Conservation (phyloP, 2,888 invertebrate genomes). For the Candidula unifasciata region DNA sequence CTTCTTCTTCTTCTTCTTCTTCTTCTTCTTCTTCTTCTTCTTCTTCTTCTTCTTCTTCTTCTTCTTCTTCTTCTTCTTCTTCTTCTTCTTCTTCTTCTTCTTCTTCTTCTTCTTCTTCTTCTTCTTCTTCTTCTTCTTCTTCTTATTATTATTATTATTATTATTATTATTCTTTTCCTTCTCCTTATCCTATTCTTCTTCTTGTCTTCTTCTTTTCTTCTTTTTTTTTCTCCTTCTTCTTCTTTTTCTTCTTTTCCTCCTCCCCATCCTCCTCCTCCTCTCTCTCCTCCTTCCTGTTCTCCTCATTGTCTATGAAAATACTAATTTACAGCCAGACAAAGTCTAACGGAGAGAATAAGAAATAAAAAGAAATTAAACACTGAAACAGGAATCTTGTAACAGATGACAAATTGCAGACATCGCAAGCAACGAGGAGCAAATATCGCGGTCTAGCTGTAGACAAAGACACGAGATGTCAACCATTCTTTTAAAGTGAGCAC, state of each 20-base stretch:
- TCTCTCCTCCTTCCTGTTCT: neutral
- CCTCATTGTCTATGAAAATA: neutral
- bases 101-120: neutral
- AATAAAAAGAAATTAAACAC: too few relatives aligned
- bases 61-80: neutral
- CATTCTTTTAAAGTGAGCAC: too few relatives aligned
- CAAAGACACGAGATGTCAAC: too few relatives aligned
- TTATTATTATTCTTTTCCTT: neutral
- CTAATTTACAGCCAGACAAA: neutral
- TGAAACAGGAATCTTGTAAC: too few relatives aligned
- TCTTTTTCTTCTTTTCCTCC: neutral
- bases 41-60: neutral
- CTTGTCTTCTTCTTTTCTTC: neutral
- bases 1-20: neutral
- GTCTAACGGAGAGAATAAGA: neutral
- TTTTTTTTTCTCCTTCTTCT: neutral
- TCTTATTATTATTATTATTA: too few relatives aligned
- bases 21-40: too few relatives aligned
- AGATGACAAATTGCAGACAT: too few relatives aligned
- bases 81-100: neutral
- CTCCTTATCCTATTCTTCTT: neutral
- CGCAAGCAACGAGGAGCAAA: too few relatives aligned
- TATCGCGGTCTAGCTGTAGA: too few relatives aligned
- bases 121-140: neutral
- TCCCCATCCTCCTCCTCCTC: neutral